A percentile compares a stretch with the other conserved stretches of the same genome.
Conservation (phyloP, 2,797 vertebrate species). For the Gorsachius magnificus region DNA sequence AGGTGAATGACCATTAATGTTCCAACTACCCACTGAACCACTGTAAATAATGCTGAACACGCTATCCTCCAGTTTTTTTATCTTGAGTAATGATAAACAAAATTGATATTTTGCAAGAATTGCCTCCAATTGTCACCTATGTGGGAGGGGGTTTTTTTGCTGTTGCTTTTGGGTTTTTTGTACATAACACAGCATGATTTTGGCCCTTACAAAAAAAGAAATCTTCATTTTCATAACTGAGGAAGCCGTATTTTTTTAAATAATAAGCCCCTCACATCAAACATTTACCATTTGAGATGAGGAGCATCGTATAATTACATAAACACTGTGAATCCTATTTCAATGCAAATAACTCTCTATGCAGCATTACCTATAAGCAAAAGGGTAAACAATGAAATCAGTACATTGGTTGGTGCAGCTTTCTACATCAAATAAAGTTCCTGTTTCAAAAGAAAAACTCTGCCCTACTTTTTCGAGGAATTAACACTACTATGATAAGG, state of each 20-base stretch:
- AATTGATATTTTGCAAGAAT: neutral
- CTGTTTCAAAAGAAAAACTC: neutral
- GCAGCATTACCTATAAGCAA: neutral
- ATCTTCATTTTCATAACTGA: neutral
- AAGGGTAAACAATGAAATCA: neutral
- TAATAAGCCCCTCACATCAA: neutral
- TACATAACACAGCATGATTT: neutral
- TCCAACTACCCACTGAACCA: neutral
- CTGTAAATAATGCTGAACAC: neutral
- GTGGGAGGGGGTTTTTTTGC: neutral
- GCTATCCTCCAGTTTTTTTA: neutral
- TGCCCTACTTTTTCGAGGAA: neutral
- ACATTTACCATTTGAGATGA: neutral
- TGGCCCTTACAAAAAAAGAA: neutral
- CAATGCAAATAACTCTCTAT: neutral
- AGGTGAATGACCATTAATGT: neutral
- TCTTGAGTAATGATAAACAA: neutral
- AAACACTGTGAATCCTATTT: neutral
- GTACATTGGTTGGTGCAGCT: neutral
- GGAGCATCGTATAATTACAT: neutral
- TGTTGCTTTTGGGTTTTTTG: neutral
- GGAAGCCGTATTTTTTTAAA: neutral
- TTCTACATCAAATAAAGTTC: neutral
- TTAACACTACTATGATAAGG: neutral
- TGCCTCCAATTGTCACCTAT: neutral